phyloP scores from a whole-genome alignment of 2,113 vertebrate species.

The Monarcha castaneiventris region DNA sequence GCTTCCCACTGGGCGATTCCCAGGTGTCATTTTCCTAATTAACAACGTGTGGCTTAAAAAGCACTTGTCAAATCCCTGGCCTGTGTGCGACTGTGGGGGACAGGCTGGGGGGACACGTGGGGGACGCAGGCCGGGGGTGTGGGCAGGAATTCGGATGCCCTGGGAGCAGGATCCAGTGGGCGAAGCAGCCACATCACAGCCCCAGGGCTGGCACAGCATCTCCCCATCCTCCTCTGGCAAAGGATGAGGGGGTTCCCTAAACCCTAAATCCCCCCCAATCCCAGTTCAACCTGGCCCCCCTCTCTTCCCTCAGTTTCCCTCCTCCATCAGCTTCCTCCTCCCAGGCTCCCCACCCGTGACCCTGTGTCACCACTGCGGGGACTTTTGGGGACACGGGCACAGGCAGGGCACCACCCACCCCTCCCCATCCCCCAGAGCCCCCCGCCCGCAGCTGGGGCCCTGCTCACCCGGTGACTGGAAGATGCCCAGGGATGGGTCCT shows the following conservation, averaged over 20 bases:
- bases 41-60: neutral
- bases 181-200: neutral
- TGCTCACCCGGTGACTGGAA: neutral
- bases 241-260: neutral
- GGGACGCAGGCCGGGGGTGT: rapidly evolving
- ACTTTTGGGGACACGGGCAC: neutral
- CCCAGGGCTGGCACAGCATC: neutral
- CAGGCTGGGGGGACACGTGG: rapidly evolving
- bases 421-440: neutral
- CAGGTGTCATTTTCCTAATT: neutral
- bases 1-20: neutral
- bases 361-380: neutral
- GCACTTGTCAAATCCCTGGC: rapidly evolving
- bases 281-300: neutral
- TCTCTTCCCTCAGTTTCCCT: neutral
- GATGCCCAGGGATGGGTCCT: neutral
- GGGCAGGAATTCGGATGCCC: neutral
- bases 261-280: rapidly evolving
- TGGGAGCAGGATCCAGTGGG: neutral
- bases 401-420: neutral
- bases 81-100: rapidly evolving
- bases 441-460: neutral
- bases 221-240: neutral
- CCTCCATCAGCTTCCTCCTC: neutral
- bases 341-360: neutral